A percentile compares a stretch with the other conserved stretches of the same genome.
Evolutionary conservation across 2,888 invertebrate genomes (phyloP).

Genomic region (Dexiosoma caninum): DNA sequence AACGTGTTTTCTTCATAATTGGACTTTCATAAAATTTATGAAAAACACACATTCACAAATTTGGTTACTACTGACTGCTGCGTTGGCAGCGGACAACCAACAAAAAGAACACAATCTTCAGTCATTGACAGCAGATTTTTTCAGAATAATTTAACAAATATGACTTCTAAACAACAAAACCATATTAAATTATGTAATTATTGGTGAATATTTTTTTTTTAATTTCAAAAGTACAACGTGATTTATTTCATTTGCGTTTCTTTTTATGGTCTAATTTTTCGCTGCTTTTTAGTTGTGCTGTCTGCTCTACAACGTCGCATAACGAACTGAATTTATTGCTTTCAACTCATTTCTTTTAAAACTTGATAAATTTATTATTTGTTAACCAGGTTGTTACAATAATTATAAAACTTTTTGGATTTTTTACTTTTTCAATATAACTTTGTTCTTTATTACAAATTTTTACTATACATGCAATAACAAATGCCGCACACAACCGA

Average conservation of each 20-base stretch:
- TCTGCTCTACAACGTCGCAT: conserved; percentile 57
- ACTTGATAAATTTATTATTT: conserved; percentile 8
- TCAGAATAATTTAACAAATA: conserved; percentile 1
- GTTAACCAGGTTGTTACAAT: conserved; percentile 15
- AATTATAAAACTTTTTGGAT: not conserved
- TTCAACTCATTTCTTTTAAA: conserved; percentile 9
- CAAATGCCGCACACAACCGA: conserved; percentile 61
- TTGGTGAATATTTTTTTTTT: not conserved
- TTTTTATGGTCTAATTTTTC: conserved; percentile 28
- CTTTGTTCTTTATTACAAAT: not conserved
- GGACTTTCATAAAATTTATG: conserved; percentile 58
- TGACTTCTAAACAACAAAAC: not conserved
- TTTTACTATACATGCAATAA: conserved; percentile 52
- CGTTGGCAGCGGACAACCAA: conserved; percentile 49
- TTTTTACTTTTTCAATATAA: not conserved
- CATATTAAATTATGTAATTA: conserved; percentile 32
- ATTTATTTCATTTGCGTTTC: conserved; percentile 29
- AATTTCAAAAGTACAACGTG: not conserved
- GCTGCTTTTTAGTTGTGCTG: conserved; percentile 39
- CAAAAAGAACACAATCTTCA: conserved; percentile 8
- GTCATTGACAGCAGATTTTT: conserved; percentile 16
- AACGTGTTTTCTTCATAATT: conserved; percentile 65
- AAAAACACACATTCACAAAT: conserved; percentile 25
- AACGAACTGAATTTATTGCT: conserved; percentile 56
- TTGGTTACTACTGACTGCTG: conserved; percentile 52